These are phyloP conservation scores for Thalassarche chlororhynchos DNA, from an alignment of 2,113 vertebrate genomes.

Conservation along the genomic window DNA sequence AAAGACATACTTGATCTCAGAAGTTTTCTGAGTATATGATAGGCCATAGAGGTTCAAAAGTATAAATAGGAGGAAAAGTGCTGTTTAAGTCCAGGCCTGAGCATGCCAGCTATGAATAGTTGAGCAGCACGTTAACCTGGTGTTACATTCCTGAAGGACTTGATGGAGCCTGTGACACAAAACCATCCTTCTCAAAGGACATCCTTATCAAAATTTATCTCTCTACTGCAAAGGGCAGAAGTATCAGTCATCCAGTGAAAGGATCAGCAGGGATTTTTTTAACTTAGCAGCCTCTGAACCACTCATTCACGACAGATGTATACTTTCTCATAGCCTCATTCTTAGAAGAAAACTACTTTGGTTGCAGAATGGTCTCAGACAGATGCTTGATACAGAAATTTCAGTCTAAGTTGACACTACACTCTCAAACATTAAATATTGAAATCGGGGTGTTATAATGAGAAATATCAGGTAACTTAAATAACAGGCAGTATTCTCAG, in stretches of 20 bases:
- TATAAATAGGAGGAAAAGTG: background rate
- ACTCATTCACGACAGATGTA: background rate
- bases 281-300: background rate
- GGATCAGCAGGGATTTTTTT: background rate
- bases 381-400: background rate
- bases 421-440: background rate
- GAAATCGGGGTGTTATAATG: background rate
- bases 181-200: background rate
- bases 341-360: background rate
- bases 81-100: background rate
- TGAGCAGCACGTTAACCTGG: background rate
- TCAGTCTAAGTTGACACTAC: background rate
- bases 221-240: background rate
- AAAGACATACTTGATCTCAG: background rate
- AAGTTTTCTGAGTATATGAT: background rate
- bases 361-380: background rate
- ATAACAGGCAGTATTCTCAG: background rate
- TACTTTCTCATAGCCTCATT: background rate
- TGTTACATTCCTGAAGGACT: background rate
- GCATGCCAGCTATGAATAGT: background rate
- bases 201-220: background rate
- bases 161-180: background rate
- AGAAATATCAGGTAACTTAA: background rate
- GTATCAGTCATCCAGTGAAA: background rate
- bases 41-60: background rate